Percentiles rank a stretch among this genome's conserved stretches.
Evolutionary conservation across 2,113 vertebrate species (phyloP).

Genomic region (Neolamprologus variostigma): DNA sequence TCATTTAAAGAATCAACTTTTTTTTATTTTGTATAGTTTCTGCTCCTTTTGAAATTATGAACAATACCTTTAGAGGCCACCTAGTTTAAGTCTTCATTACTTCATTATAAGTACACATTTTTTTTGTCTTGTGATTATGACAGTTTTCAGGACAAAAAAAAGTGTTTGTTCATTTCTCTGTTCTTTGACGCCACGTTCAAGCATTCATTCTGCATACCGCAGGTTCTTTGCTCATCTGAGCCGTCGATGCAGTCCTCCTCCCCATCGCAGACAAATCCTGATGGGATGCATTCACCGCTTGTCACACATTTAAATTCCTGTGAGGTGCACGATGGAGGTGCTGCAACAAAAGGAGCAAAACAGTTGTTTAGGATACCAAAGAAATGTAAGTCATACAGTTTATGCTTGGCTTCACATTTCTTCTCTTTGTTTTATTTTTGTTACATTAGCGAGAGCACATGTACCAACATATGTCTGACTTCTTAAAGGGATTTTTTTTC

Average conservation of each 20-base stretch:
- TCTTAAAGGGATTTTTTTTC: not conserved
- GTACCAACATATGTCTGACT: not conserved
- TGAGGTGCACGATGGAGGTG: constrained; percentile 42
- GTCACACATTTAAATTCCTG: constrained; percentile 68
- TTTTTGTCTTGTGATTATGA: not conserved
- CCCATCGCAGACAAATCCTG: constrained; percentile 67
- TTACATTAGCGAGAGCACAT: not conserved
- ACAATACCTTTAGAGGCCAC: not conserved
- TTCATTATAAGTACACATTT: not conserved
- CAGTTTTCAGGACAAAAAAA: not conserved
- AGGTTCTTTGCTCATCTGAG: constrained; percentile 68
- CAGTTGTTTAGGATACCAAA: not conserved
- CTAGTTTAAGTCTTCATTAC: not conserved
- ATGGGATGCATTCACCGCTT: constrained; percentile 62
- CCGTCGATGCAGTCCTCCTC: constrained; percentile 66
- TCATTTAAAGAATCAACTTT: not conserved
- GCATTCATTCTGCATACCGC: constrained; percentile 30
- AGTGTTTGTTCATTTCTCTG: not conserved
- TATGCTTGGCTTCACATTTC: not conserved
- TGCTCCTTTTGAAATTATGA: not conserved
- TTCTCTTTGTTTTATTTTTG: not conserved
- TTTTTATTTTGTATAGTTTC: fast-evolving
- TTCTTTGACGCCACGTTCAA: not conserved
- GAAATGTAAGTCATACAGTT: not conserved
- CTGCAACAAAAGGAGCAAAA: constrained; percentile 25